Evolutionary conservation across 2,113 vertebrate genomes (phyloP).

Genomic region (Lates calcarifer): DNA sequence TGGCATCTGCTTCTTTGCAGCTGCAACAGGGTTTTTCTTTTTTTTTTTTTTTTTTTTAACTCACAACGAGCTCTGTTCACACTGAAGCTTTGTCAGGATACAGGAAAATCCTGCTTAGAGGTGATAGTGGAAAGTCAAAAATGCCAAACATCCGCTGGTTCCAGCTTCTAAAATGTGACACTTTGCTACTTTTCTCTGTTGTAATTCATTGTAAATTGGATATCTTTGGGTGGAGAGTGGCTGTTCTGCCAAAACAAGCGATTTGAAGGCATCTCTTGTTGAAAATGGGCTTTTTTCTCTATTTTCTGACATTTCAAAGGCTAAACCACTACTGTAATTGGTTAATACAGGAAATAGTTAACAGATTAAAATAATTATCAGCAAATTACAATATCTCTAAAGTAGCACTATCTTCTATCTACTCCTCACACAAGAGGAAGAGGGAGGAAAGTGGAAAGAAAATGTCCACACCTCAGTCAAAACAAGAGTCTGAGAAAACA

Average conservation of each 20-base stretch:
- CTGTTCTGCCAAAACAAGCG: not conserved
- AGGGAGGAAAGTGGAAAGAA: no score
- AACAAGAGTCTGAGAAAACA: no score
- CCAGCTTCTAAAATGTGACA: conserved; percentile 25
- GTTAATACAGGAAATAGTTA: not conserved
- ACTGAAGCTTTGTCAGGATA: conserved; percentile 34
- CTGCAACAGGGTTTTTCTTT: conserved; percentile 31
- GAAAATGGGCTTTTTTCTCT: not conserved
- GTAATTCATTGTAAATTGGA: conserved; percentile 12
- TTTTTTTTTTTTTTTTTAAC: no score
- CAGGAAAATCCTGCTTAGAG: conserved; percentile 35
- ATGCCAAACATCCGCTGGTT: conserved; percentile 7
- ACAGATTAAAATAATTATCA: not conserved
- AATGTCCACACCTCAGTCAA: no score
- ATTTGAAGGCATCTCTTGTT: not conserved
- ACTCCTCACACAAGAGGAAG: no score
- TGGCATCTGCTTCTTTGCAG: conserved; percentile 6
- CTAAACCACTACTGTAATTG: not conserved
- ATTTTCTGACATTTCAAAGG: not conserved
- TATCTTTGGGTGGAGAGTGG: not conserved
- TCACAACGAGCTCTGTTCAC: conserved; percentile 27
- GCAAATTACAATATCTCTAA: no score
- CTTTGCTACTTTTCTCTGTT: conserved; percentile 17
- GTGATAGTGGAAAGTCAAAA: conserved; percentile 33
- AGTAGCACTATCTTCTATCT: no score